Evolutionary conservation across 1,140 invertebrate genomes (phyloP).

Genomic region (Lepidurus packardi): DNA sequence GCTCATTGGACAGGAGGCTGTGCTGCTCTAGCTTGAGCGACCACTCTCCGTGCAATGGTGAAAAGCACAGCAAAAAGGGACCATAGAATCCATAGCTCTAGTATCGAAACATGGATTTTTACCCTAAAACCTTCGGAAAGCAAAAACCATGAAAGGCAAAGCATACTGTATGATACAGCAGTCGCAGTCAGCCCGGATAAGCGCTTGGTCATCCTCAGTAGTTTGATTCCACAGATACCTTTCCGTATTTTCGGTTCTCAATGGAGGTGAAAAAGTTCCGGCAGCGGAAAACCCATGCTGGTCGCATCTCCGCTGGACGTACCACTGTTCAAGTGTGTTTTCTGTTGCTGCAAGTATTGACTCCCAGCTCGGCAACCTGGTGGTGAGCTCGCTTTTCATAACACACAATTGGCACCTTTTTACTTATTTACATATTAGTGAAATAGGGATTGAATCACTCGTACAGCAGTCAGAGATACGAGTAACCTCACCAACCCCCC

Average conservation of each 20-base stretch:
- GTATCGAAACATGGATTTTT: not conserved
- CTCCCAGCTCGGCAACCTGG: not conserved
- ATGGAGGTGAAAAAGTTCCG: not conserved
- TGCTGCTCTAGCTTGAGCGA: no score
- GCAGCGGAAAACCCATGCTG: not conserved
- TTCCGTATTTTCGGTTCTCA: not conserved
- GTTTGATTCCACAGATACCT: not conserved
- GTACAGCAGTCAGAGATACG: no score
- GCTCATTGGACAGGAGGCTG: no score
- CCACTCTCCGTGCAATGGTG: no score
- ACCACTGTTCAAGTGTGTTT: not conserved
- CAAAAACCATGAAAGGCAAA: not conserved
- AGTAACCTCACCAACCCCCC: no score
- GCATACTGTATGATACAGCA: not conserved
- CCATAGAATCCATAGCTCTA: not conserved
- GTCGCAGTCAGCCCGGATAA: not conserved
- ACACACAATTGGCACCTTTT: not conserved
- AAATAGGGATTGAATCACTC: not conserved
- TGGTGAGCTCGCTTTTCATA: not conserved
- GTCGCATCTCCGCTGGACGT: not conserved
- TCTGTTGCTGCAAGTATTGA: not conserved
- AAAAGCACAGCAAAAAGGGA: no score
- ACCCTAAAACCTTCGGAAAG: not conserved
- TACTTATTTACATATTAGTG: not conserved
- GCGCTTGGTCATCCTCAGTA: not conserved